Evolutionary conservation across 2,888 invertebrate species (phyloP).

Genomic region (Melitaea athalia): DNA sequence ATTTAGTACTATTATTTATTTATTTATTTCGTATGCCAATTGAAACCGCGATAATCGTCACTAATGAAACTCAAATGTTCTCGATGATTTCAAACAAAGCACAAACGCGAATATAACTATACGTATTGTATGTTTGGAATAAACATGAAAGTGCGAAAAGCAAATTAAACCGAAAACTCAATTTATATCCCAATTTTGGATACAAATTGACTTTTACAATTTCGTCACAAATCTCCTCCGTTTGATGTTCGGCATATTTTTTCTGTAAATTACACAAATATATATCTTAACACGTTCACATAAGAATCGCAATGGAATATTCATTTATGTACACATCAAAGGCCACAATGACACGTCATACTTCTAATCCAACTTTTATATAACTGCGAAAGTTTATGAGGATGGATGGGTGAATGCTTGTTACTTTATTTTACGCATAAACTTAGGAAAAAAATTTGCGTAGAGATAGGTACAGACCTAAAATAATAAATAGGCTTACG

Average conservation of each 20-base stretch:
- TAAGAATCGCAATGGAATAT: background rate
- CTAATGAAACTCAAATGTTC: background rate
- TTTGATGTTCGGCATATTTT: background rate
- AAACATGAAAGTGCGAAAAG: slow-evolving; percentile 3
- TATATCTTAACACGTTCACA: background rate
- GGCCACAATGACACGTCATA: too few species aligned
- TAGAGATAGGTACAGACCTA: too few species aligned
- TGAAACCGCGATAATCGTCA: too few species aligned
- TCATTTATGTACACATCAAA: background rate
- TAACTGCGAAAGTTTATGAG: too few species aligned
- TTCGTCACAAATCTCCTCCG: slow-evolving; percentile 16
- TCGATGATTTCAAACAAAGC: background rate
- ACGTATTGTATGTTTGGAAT: background rate
- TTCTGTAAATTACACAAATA: background rate
- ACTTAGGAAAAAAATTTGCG: too few species aligned
- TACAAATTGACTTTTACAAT: slow-evolving; percentile 18
- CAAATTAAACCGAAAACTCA: slow-evolving; percentile 6
- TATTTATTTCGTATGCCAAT: too few species aligned
- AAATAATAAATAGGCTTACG: too few species aligned
- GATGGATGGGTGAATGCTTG: too few species aligned
- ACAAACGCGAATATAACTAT: background rate
- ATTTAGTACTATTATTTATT: too few species aligned
- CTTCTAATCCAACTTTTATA: too few species aligned
- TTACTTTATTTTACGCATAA: too few species aligned
- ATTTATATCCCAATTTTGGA: slow-evolving; percentile 8